Base-by-base conservation (phyloP, 2,888 invertebrate genomes). In the Spisula solida region DNA sequence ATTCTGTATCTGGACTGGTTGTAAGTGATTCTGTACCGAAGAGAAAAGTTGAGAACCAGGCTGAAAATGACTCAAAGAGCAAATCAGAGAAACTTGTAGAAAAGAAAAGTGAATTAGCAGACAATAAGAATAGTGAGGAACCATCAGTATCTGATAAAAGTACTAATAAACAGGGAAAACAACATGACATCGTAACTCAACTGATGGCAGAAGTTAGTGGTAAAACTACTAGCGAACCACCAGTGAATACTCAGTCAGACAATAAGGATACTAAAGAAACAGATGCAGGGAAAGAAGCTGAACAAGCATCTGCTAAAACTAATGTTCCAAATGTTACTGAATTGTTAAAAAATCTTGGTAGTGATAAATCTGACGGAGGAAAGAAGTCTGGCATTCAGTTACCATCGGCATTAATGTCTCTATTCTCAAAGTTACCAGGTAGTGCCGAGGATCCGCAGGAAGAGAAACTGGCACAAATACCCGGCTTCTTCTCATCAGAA, bases 381-480 rank as follows among this genome's bases (percentile, higher is more conserved):
- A 56, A 70, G 47, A 86, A 86, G 31, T 56, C 88, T 51, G 84
- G 82, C 0, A 79, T 90, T 47, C 81, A 92, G 31, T 89, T 93
- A 70, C 94, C 94, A n/a, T 88, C 92, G 75, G 93, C 94, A 51
- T 83, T 94, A 18, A 92, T 93, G 92, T 93, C 93, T 20, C 84
- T 94, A n/a, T 94, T 94, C 78, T 93, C 94, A 14, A 91, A 91
- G 55, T 88, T 94, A 1, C 93, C 93, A n/a, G 89, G 90, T 14
- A 83, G 86, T 31, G 81, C 34, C 12, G 85, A 78, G 56, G 85
- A 66, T 29, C 75, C 79, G 16, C 41, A 81, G 55, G 78, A 51
- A 25, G 78, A 51, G 47, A 34, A 47, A 78, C 75, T 14, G 0
- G n/a, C 84, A 34, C 51, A 70, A 25, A 84, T 84, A 18, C 84